Base-by-base conservation (phyloP, 2,797 vertebrate species). In the Pipistrellus pipistrellus region DNA sequence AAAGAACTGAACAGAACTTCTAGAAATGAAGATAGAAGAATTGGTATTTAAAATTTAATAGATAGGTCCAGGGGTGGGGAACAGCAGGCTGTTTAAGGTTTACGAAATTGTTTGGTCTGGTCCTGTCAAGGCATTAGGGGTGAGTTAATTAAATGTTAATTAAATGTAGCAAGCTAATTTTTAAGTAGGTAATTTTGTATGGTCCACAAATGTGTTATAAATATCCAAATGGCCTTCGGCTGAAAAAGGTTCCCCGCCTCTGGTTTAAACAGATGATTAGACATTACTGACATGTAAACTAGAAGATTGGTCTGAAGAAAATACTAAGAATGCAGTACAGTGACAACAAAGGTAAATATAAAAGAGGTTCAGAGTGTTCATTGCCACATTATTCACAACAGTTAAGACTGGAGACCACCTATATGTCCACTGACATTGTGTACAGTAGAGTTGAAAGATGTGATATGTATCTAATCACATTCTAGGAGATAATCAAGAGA, bases 221-320 rank as follows among this genome's bases (percentile, higher is more conserved):
- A 25, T 59, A 59, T 59, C 11, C 57, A 59, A 12, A 62, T 62
- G 27, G 59, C 27, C 27, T 12, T 30, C 6, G 12, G 59, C 27
- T 14, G 27, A 62, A 13, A 62, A 62, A 30, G 59, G 59, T 30
- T 62, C 13, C 12, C 27, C 6, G 14, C 59, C 27, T 7, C 27
- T 62, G 59, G 25, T 69, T 89, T 83, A 85, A 91, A 48, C 4
- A 66, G 38, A 41, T 88, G 64, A 69, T 77, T 78, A 30, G n/a
- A 85, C 59, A 64, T 13, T 68, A 32, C 48, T 85, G 85, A 68
- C 3, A 76, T 66, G 15, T 46, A 48, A 76, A 71, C 9, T 76
- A 55, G 76, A 93, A 59, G 80, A 66, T 41, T 32, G 14, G 86
- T 57, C 81, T 76, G 57, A 86, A 84, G 78, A 78, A 90, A 73